A percentile compares a stretch with the other conserved stretches of the same genome.
phyloP scores from a whole-genome alignment of 1,140 invertebrate genomes.

The Heliconius nattereri region DNA sequence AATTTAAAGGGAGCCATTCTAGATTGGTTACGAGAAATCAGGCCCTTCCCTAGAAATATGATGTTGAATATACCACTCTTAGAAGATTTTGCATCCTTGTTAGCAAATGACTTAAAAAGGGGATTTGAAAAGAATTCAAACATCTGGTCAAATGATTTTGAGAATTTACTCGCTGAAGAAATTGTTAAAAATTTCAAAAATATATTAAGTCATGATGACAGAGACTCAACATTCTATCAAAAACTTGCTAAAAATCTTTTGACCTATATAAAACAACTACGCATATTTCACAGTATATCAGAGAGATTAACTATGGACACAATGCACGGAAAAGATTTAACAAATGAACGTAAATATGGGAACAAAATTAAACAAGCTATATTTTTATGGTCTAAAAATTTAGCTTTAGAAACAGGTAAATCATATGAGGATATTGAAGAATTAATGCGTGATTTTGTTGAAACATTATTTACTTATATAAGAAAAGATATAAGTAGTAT shows the following conservation, averaged over 20 bases:
- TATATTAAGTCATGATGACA: neutral
- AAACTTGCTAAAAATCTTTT: conserved; percentile 16
- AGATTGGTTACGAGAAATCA: conserved; percentile 14
- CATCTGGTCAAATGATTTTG: neutral
- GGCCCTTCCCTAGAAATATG: neutral
- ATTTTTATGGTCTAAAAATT: conserved; percentile 6
- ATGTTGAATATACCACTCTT: neutral
- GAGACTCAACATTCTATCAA: neutral
- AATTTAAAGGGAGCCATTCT: conserved; percentile 24
- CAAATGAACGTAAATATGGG: neutral
- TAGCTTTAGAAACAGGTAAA: conserved; percentile 14
- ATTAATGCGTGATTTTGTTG: neutral
- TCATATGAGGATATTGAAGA: conserved; percentile 1
- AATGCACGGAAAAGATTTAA: neutral
- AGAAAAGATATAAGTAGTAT: neutral
- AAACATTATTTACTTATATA: neutral
- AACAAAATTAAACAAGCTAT: conserved; percentile 17
- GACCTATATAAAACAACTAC: conserved; percentile 12
- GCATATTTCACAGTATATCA: conserved; percentile 20
- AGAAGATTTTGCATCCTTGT: conserved; percentile 15
- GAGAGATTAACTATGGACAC: neutral
- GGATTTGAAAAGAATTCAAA: conserved; percentile 1
- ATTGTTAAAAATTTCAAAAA: conserved; percentile 15
- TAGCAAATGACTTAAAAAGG: conserved; percentile 20
- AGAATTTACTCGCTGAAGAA: conserved; percentile 18